These are phyloP conservation scores for Stratiolaelaps scimitus DNA, from an alignment of 1,140 invertebrate genomes.

Conservation along the genomic window DNA sequence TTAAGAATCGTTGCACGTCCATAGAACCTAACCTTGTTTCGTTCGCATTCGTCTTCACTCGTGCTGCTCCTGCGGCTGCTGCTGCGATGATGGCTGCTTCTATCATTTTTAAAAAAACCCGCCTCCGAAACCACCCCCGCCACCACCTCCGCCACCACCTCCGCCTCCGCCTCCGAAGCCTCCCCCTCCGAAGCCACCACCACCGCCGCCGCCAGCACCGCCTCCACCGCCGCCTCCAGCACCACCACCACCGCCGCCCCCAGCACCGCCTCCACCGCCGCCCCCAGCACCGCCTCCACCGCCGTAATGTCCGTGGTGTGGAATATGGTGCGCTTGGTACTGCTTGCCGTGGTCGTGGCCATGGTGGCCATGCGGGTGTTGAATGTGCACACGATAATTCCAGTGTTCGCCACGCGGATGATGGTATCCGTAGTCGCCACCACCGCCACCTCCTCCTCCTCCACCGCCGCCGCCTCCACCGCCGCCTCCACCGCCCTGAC, in stretches of 20 bases:
- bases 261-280: background rate
- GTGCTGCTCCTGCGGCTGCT: too few species aligned
- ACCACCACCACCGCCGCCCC: background rate
- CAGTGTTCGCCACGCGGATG: slow-evolving; percentile 10
- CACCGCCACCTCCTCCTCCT: background rate
- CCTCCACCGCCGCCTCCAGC: background rate
- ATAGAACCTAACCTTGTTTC: too few species aligned
- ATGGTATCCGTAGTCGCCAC: background rate
- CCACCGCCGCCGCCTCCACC: slow-evolving; percentile 1
- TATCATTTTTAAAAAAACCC: too few species aligned
- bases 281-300: background rate
- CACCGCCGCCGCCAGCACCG: slow-evolving; percentile 1
- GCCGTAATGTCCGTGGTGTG: slow-evolving; percentile 16
- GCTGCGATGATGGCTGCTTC: too few species aligned
- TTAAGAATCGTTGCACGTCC: too few species aligned
- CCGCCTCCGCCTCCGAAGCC: slow-evolving; percentile 4
- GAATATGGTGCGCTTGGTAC: slow-evolving; percentile 7
- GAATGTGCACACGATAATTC: slow-evolving; percentile 9
- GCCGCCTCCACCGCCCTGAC: slow-evolving; percentile 9
- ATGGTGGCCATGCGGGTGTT: slow-evolving; percentile 5
- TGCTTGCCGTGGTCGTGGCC: slow-evolving; percentile 12
- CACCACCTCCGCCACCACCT: background rate
- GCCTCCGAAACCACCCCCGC: background rate
- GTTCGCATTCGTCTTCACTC: too few species aligned
- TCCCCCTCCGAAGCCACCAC: background rate